Conservation (phyloP, 2,113 vertebrate genomes). For the Phaethornis superciliosus region DNA sequence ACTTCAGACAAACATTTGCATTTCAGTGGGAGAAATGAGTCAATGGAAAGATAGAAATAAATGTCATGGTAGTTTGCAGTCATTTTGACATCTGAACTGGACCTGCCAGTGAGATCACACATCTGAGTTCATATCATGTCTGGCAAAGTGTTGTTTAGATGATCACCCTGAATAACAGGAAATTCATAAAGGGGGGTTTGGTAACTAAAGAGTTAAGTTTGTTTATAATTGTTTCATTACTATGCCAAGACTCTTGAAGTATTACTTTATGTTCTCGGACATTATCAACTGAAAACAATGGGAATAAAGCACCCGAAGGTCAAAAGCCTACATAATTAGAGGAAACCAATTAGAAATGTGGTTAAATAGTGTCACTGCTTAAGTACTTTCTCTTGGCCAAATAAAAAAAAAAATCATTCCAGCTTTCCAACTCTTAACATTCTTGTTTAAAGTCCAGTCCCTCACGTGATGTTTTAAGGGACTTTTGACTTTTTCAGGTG, state of each 20-base stretch:
- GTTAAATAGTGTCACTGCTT: constrained; percentile 35
- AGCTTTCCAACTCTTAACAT: not conserved
- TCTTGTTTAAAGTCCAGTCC: not conserved
- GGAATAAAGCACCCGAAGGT: constrained; percentile 69
- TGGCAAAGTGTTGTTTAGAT: constrained; percentile 30
- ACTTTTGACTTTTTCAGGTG: constrained; percentile 1
- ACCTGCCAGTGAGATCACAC: not conserved
- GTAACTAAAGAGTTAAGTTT: constrained; percentile 58
- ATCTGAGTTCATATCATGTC: not conserved
- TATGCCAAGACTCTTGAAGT: constrained; percentile 58
- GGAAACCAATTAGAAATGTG: constrained; percentile 77
- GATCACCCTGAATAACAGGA: constrained; percentile 68
- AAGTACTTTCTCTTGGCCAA: constrained; percentile 14
- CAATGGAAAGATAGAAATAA: constrained; percentile 3
- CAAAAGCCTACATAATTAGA: constrained; percentile 73
- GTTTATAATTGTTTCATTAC: constrained; percentile 66
- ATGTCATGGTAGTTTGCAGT: not conserved
- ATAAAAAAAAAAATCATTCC: not conserved
- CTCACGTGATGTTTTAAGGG: not conserved
- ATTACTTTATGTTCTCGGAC: constrained; percentile 67
- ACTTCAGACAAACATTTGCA: constrained; percentile 31
- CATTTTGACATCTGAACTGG: not conserved
- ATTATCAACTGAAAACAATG: constrained; percentile 77
- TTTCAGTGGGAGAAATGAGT: not conserved
- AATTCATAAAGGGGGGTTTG: constrained; percentile 55